Base-by-base conservation (phyloP, 2,113 vertebrate genomes). In the Bubo bubo region DNA sequence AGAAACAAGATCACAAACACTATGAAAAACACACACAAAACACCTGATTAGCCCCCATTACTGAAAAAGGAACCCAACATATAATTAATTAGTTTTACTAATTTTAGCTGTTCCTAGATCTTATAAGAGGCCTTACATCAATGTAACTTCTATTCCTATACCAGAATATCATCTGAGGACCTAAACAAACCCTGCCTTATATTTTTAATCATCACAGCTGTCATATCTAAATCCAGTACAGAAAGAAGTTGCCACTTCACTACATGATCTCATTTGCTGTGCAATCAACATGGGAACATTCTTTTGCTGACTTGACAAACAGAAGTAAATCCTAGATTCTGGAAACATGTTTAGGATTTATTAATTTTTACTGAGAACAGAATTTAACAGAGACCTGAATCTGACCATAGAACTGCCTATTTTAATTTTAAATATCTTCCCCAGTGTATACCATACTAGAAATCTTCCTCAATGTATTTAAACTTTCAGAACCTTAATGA, bases 1-100 rank as follows among this genome's bases (percentile, higher is more conserved):
- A 80, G 74, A 79, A 93, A 88, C 18, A 94, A 86, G 71, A 90
- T 70, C 72, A 93, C 37, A 77, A 97, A 83, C 47, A 67, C 23
- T 86, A 58, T 22, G 35, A 79, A 81, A 94, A 82, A 45, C n/a
- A 92, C n/a, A 75, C 10, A 70, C 62, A 81, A 71, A 96, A 63
- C 37, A 95, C n/a, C 45, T 86, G 71, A 95, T 82, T 75, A 94
- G 14, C 18, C 41, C 32, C 10, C 66, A 34, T n/a, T 88, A 73
- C 14, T 76, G 66, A 66, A 86, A 60, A 93, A 83, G 34, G 30
- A 88, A 66, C 8, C 0, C 0, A 88, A 83, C 4, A 27, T 27
- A 76, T 49, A 90, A 95, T 72, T 85, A 85, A 77, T 87, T 74
- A 58, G 39, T 88, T 82, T 70, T 88, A 86, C 22, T 62, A 80